Base-by-base conservation (phyloP, 1,140 invertebrate genomes). In the Papilio polyxenes region DNA sequence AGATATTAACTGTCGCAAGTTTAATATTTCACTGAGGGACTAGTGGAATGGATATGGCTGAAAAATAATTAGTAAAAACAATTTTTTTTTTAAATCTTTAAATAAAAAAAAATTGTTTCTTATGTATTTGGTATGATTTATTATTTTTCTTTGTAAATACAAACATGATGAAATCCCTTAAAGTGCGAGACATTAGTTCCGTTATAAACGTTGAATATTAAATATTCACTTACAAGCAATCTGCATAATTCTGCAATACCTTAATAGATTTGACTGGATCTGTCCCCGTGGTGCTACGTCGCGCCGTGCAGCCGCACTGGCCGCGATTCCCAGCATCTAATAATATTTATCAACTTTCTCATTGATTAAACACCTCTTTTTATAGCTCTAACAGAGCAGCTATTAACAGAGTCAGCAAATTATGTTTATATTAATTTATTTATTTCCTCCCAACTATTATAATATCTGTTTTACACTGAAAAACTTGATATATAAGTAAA, bases 291-390 rank as follows among this genome's bases (percentile, higher is more conserved):
- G 13, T 44, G 40, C n/a, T 3, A 8, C 7, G n/a, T 17, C n/a
- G 56, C 9, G 40, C 40, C 7, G 40, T n/a, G 72, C 40, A 49
- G 11, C 13, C 5, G 31, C 65, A 4, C n/a, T 49, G 75, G 48
- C 75, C 48, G 20, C 75, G 75, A 23, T 77, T 37, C 75, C 11
- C 20, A 23, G 17, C 49, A 20, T 3, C 49, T 51, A 51, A 51
- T 77, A 77, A 51, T 77, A 77, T 77, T 77, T 77, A 77, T 77
- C 75, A 77, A 77, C 49, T 77, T 77, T 77, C 75, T 31, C 20
- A 20, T 53, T 53, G 44, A 77, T 77, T 53, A 77, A 77, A 77
- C n/a, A 37, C 75, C 49, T 77, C 75, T 51, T 77, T 77, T 51
- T 77, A 53, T 77, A 48, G 74, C n/a, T 75, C 7, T 5, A 40